phyloP scores from a whole-genome alignment of 2,113 vertebrate species.

The Tylochromis polylepis region DNA sequence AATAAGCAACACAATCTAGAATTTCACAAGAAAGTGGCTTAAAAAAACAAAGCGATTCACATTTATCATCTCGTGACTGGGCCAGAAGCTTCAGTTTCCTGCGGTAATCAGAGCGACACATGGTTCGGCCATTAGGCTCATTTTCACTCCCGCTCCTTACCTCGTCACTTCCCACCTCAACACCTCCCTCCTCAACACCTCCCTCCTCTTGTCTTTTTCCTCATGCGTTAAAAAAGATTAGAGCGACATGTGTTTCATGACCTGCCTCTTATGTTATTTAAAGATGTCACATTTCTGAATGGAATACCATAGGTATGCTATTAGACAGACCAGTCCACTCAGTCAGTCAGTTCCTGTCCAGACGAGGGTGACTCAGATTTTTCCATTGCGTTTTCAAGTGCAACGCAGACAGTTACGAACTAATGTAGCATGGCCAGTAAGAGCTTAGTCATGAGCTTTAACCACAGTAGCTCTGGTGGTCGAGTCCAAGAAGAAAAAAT shows the following conservation, averaged over 20 bases:
- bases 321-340: slow-evolving; percentile 46
- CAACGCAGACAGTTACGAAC: slow-evolving; percentile 41
- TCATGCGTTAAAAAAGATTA: slow-evolving; percentile 14
- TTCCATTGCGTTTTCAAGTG: slow-evolving; percentile 52
- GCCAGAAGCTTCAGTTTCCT: background rate
- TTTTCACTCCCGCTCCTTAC: background rate
- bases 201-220: background rate
- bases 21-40: background rate
- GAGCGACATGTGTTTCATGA: slow-evolving; percentile 9
- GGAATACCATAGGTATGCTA: slow-evolving; percentile 41
- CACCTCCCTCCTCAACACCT: background rate
- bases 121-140: slow-evolving; percentile 21
- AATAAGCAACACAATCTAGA: background rate
- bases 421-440: slow-evolving; percentile 49
- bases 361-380: slow-evolving; percentile 67
- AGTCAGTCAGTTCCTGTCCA: slow-evolving; percentile 67
- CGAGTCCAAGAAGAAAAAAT: slow-evolving; percentile 4
- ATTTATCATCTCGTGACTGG: background rate
- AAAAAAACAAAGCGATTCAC: background rate
- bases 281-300: slow-evolving; percentile 54
- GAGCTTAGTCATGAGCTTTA: slow-evolving; percentile 65
- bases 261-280: slow-evolving; percentile 13
- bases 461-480: slow-evolving; percentile 59
- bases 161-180: slow-evolving; percentile 15
- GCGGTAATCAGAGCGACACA: slow-evolving; percentile 16